phyloP scores from a whole-genome alignment of 2,113 vertebrate species.

The Laticauda colubrina region DNA sequence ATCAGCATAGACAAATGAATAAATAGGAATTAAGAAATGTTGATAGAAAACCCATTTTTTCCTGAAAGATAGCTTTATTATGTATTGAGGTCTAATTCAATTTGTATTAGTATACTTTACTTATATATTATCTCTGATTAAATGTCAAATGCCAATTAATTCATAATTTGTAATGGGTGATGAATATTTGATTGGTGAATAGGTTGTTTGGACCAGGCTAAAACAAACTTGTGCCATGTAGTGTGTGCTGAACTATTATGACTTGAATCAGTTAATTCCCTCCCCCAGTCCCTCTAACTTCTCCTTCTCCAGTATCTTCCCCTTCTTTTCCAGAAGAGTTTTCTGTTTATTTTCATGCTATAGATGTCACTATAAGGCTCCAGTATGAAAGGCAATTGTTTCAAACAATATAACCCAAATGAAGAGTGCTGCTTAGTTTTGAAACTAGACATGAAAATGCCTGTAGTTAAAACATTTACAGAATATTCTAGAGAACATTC shows the following conservation, averaged over 20 bases:
- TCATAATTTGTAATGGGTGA: background rate
- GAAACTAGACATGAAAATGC: constrained; percentile 5
- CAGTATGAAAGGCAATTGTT: background rate
- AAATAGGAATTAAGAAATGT: background rate
- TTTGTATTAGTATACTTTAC: background rate
- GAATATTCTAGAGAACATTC: background rate
- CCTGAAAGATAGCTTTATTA: background rate
- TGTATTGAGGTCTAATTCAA: background rate
- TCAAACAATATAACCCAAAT: background rate
- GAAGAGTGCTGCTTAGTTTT: background rate
- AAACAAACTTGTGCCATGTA: background rate
- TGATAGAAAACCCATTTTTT: background rate
- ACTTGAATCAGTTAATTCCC: background rate
- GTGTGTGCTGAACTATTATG: background rate
- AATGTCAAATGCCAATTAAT: background rate
- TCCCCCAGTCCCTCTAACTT: background rate
- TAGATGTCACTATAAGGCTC: constrained; percentile 13
- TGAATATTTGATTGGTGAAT: background rate
- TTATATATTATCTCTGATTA: background rate
- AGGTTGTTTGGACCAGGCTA: background rate
- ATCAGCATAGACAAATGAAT: background rate
- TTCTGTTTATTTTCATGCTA: background rate
- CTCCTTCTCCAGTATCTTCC: background rate
- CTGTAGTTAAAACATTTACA: background rate
- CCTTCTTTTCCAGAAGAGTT: background rate